A percentile compares a stretch with the other conserved stretches of the same genome.
These are phyloP conservation scores for Cyrtodaria siliqua DNA, from an alignment of 2,888 invertebrate species.

Conservation along the genomic window DNA sequence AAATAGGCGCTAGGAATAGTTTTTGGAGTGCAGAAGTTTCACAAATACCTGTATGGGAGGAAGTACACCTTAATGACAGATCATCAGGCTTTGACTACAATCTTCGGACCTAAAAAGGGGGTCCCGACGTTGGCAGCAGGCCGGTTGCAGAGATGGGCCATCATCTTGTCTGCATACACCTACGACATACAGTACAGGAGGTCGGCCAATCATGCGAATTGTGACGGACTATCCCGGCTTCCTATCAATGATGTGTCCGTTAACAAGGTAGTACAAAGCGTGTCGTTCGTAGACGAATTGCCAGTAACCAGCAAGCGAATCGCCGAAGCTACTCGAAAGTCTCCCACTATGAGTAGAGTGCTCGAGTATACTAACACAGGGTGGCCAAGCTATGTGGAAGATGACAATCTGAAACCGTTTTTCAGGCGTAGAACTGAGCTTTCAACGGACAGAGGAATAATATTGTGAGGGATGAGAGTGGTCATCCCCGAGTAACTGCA, in stretches of 20 bases:
- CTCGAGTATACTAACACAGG: background rate
- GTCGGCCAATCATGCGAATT: slow-evolving; percentile 76
- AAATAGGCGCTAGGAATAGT: slow-evolving; percentile 83
- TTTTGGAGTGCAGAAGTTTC: slow-evolving; percentile 84
- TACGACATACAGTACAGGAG: slow-evolving; percentile 77
- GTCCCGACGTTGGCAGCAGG: slow-evolving; percentile 76
- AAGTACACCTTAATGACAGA: slow-evolving; percentile 85
- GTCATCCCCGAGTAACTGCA: slow-evolving; percentile 21
- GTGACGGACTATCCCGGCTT: slow-evolving; percentile 78
- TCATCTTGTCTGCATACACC: slow-evolving; percentile 79
- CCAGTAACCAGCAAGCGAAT: slow-evolving; percentile 14
- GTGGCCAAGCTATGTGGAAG: slow-evolving; percentile 17
- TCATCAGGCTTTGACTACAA: slow-evolving; percentile 72
- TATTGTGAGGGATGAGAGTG: slow-evolving; percentile 34
- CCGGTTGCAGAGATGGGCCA: slow-evolving; percentile 75
- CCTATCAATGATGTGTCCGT: slow-evolving; percentile 39
- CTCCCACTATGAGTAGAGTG: slow-evolving; percentile 16
- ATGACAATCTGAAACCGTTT: background rate
- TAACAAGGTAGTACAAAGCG: background rate
- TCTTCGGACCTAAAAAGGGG: slow-evolving; percentile 80
- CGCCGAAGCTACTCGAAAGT: slow-evolving; percentile 14
- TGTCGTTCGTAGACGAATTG: slow-evolving; percentile 13
- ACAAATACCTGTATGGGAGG: slow-evolving; percentile 83
- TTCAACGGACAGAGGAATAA: slow-evolving; percentile 11
- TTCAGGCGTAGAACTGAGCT: slow-evolving; percentile 13